Evolutionary conservation across 2,888 invertebrate genomes (phyloP).

Genomic region (Tetramorium bicarinatum): DNA sequence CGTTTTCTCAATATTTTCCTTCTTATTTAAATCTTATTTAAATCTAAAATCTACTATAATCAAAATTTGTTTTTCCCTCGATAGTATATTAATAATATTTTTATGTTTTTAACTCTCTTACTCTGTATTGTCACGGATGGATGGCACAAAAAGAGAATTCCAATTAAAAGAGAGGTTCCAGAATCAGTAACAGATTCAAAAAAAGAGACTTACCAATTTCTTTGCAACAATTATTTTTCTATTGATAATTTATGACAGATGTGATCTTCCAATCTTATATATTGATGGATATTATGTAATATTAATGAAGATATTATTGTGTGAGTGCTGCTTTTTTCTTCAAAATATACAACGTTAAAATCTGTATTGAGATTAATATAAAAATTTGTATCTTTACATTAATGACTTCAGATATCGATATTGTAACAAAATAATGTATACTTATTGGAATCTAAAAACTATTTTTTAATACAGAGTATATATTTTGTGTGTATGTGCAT

Average conservation of each 20-base stretch:
- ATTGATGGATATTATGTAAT: too few species aligned
- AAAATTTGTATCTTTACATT: constrained; percentile 4
- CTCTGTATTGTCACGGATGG: background rate
- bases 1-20: background rate
- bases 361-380: background rate
- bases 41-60: background rate
- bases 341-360: constrained; percentile 5
- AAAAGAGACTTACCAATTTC: background rate
- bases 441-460: background rate
- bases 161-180: background rate
- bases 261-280: background rate
- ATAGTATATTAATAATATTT: background rate
- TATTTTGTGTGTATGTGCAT: constrained; percentile 3
- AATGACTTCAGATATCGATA: background rate
- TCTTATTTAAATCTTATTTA: background rate
- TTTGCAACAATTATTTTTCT: background rate
- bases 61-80: background rate
- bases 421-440: background rate
- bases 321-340: background rate
- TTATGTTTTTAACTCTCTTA: background rate
- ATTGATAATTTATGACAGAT: background rate
- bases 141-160: background rate
- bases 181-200: background rate
- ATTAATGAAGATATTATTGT: background rate
- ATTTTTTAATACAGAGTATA: constrained; percentile 22